phyloP scores from a whole-genome alignment of 1,140 invertebrate genomes.

The Aphis craccivora region DNA sequence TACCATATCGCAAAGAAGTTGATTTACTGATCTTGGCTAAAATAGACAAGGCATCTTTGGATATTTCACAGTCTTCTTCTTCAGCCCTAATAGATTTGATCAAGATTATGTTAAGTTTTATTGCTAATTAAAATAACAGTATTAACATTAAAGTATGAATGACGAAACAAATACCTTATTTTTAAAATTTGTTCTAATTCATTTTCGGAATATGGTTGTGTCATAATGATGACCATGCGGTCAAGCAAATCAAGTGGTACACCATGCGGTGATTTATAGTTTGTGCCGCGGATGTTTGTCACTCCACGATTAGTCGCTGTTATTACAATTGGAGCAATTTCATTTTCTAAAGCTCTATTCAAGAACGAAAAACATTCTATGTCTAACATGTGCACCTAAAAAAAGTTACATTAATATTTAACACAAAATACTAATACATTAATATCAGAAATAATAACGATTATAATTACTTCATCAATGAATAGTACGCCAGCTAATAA shows the following conservation, averaged over 20 bases:
- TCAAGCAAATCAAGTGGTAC: constrained; percentile 96
- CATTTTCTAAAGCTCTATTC: constrained; percentile 94
- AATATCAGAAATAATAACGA: not conserved
- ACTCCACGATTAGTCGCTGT: constrained; percentile 99
- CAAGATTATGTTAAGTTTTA: not conserved
- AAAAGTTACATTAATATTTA: not conserved
- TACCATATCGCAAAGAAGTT: constrained; percentile 95
- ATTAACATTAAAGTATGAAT: not conserved
- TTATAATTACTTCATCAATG: constrained; percentile 78
- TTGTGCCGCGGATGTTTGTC: constrained; percentile 91
- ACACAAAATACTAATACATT: not conserved
- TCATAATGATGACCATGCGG: constrained; percentile 93
- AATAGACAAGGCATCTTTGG: constrained; percentile 88
- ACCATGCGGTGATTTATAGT: constrained; percentile 93
- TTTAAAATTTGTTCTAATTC: constrained; percentile 93
- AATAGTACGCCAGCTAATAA: constrained; percentile 96
- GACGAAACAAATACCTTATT: constrained; percentile 71
- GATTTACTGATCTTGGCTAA: constrained; percentile 91
- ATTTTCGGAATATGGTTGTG: constrained; percentile 85
- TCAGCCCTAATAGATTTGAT: constrained; percentile 73
- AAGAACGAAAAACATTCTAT: constrained; percentile 99
- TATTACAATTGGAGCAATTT: constrained; percentile 96
- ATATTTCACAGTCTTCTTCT: constrained; percentile 97
- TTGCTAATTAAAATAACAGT: not conserved
- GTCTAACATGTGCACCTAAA: constrained; percentile 95